Evolutionary conservation across 2,888 invertebrate genomes (phyloP).

Genomic region (Hecatera dysodea): DNA sequence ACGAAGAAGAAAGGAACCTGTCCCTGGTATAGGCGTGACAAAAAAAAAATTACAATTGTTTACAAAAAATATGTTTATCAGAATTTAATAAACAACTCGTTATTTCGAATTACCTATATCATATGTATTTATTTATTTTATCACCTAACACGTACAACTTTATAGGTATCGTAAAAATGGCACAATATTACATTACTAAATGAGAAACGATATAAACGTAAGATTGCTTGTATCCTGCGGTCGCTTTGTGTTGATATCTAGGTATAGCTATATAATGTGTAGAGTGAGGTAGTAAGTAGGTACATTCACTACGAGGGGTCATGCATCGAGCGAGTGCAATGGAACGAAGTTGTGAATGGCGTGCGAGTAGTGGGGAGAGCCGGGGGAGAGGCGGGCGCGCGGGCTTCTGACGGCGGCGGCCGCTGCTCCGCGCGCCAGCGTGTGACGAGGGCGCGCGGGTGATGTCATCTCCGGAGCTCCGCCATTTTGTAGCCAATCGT

Average conservation of each 20-base stretch:
- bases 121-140: too few species aligned
- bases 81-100: too few species aligned
- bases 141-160: too few species aligned
- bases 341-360: conserved; percentile 83
- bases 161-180: not conserved
- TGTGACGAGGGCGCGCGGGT: conserved; percentile 73
- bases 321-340: conserved; percentile 75
- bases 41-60: too few species aligned
- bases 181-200: not conserved
- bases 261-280: conserved; percentile 42
- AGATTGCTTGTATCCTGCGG: conserved; percentile 28
- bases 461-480: conserved; percentile 82
- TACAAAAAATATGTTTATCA: too few species aligned
- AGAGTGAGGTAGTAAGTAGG: conserved; percentile 63
- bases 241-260: conserved; percentile 38
- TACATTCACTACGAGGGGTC: conserved; percentile 71
- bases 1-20: too few species aligned
- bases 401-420: conserved; percentile 60
- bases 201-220: conserved; percentile 25
- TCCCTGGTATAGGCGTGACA: too few species aligned
- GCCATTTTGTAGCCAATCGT: conserved; percentile 76
- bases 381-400: conserved; percentile 59
- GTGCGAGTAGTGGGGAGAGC: conserved; percentile 63
- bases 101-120: too few species aligned
- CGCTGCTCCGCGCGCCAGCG: conserved; percentile 52